phyloP scores from a whole-genome alignment of 92 coral and sea anemone species.

The Epizoanthus fatuus region DNA sequence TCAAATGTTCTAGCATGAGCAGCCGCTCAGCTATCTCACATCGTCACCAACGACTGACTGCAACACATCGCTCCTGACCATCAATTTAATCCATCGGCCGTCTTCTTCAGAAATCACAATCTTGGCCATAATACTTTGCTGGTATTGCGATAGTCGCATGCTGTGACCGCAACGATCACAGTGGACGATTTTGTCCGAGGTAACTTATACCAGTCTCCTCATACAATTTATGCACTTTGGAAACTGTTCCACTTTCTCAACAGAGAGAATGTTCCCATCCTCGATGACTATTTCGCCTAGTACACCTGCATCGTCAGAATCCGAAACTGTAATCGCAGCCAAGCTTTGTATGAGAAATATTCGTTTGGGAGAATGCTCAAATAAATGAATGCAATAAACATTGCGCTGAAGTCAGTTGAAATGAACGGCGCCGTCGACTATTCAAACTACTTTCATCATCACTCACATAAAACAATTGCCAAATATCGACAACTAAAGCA shows the following conservation, averaged over 20 bases:
- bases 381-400: too few species aligned
- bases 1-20: slow-evolving; percentile 4
- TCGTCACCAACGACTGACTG: slow-evolving; percentile 13
- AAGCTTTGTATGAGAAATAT: too few species aligned
- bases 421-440: too few species aligned
- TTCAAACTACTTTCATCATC: too few species aligned
- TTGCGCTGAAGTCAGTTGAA: too few species aligned
- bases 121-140: slow-evolving; percentile 7
- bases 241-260: slow-evolving; percentile 35
- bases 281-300: slow-evolving; percentile 38
- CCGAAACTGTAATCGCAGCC: slow-evolving; percentile 23
- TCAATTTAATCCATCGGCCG: not conserved
- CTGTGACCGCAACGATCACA: slow-evolving; percentile 46
- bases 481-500: too few species aligned
- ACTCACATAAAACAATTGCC: too few species aligned
- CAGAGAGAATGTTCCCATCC: slow-evolving; percentile 39
- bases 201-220: slow-evolving; percentile 32
- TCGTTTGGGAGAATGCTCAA: too few species aligned
- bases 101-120: not conserved
- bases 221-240: slow-evolving; percentile 31
- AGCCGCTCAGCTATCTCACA: slow-evolving; percentile 2
- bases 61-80: not conserved
- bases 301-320: not conserved
- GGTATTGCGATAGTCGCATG: slow-evolving; percentile 27
- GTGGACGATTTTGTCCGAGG: slow-evolving; percentile 42